These are phyloP conservation scores for Chelmon rostratus DNA, from an alignment of 2,797 vertebrate species.

Conservation along the genomic window DNA sequence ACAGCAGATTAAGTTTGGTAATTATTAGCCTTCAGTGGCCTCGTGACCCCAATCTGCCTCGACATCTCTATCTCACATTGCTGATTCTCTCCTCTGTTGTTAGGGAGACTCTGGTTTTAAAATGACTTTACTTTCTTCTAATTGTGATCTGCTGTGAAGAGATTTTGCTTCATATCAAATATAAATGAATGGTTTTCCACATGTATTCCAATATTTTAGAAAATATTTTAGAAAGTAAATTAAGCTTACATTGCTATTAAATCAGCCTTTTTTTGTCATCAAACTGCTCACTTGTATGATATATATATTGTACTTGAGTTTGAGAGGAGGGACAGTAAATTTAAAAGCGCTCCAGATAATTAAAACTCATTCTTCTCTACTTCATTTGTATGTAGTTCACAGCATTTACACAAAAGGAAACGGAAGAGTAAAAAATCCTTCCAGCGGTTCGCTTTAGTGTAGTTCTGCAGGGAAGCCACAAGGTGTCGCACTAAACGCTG, in stretches of 20 bases:
- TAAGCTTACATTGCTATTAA: neutral
- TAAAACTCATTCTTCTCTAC: too few relatives aligned
- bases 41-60: neutral
- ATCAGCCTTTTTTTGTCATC: neutral
- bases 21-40: neutral
- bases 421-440: neutral
- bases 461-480: conserved; percentile 55
- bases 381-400: neutral
- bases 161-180: neutral
- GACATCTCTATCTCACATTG: neutral
- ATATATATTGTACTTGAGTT: too few relatives aligned
- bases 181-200: neutral
- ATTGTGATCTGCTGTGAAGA: neutral
- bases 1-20: neutral
- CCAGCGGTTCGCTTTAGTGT: neutral
- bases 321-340: too few relatives aligned
- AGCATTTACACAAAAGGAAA: neutral
- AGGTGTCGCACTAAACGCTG: conserved; percentile 55
- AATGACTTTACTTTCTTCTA: neutral
- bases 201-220: neutral
- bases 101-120: neutral
- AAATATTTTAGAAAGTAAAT: neutral
- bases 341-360: neutral
- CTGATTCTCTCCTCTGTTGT: neutral
- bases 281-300: too few relatives aligned